Percentiles rank a stretch among this genome's conserved stretches.
Conservation (phyloP, 2,113 vertebrate genomes). For the Taurulus bubalis region DNA sequence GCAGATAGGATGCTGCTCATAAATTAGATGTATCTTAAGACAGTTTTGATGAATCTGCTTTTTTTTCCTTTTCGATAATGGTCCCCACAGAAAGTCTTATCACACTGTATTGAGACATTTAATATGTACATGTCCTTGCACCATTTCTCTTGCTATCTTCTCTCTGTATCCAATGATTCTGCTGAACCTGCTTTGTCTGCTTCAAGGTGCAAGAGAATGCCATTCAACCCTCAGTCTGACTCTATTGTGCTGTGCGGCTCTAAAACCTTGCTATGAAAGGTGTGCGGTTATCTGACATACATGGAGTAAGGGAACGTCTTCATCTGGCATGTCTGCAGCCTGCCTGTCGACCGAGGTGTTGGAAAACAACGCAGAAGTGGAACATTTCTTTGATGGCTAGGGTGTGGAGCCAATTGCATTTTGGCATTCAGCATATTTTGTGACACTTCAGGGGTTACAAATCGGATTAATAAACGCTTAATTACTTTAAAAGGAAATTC, state of each 20-base stretch:
- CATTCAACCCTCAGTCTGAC: slow-evolving; percentile 38
- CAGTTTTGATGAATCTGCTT: background rate
- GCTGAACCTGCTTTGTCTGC: slow-evolving; percentile 50
- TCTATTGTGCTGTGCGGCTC: slow-evolving; percentile 28
- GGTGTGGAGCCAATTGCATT: slow-evolving; percentile 69
- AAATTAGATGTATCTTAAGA: background rate
- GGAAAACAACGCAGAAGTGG: slow-evolving; percentile 56
- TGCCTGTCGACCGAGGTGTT: slow-evolving; percentile 60
- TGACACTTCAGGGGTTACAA: slow-evolving; percentile 85
- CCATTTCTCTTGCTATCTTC: slow-evolving; percentile 20
- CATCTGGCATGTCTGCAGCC: slow-evolving; percentile 21
- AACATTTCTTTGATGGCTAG: slow-evolving; percentile 57
- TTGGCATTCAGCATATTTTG: slow-evolving; percentile 78
- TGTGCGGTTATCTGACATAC: slow-evolving; percentile 37
- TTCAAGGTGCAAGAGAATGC: slow-evolving; percentile 53
- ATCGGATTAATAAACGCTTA: slow-evolving; percentile 85
- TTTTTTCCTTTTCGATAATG: slow-evolving; percentile 1
- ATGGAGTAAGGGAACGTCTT: slow-evolving; percentile 40
- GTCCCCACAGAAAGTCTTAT: slow-evolving; percentile 15
- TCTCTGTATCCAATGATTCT: slow-evolving; percentile 13
- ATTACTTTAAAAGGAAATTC: slow-evolving; percentile 85
- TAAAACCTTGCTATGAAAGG: slow-evolving; percentile 45
- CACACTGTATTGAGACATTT: slow-evolving; percentile 5
- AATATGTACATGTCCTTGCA: slow-evolving; percentile 42
- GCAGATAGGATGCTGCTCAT: background rate